Conservation (phyloP, 2,888 invertebrate species). For the Harpagoxenus sublaevis region DNA sequence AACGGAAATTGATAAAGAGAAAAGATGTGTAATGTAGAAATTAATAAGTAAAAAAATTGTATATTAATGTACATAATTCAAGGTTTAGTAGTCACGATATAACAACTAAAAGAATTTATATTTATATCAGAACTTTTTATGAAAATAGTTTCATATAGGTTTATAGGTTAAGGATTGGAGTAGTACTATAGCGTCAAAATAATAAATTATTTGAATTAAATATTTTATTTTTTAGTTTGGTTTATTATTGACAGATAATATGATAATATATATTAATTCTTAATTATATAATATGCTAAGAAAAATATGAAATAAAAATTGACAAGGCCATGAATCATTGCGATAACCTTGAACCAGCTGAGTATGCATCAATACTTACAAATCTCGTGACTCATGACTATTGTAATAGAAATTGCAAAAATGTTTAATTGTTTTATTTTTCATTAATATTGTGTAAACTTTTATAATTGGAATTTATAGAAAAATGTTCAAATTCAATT, state of each 20-base stretch:
- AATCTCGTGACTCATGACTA: neutral
- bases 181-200: neutral
- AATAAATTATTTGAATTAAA: neutral
- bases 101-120: neutral
- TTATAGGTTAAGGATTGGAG: slow-evolving; percentile 5
- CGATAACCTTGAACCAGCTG: neutral
- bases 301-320: neutral
- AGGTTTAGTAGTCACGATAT: neutral
- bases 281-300: neutral
- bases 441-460: neutral
- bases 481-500: neutral
- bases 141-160: neutral
- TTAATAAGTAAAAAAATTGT: neutral
- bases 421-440: neutral
- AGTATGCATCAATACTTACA: neutral
- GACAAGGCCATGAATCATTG: neutral
- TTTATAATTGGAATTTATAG: neutral
- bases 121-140: neutral
- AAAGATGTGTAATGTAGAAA: too few species aligned
- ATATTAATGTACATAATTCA: neutral
- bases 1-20: neutral
- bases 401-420: neutral
- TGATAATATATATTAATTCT: neutral
- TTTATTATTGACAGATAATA: neutral
- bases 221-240: neutral